Base-by-base conservation (phyloP, 2,888 invertebrate genomes). In the Omphaloscelis lunosa region DNA sequence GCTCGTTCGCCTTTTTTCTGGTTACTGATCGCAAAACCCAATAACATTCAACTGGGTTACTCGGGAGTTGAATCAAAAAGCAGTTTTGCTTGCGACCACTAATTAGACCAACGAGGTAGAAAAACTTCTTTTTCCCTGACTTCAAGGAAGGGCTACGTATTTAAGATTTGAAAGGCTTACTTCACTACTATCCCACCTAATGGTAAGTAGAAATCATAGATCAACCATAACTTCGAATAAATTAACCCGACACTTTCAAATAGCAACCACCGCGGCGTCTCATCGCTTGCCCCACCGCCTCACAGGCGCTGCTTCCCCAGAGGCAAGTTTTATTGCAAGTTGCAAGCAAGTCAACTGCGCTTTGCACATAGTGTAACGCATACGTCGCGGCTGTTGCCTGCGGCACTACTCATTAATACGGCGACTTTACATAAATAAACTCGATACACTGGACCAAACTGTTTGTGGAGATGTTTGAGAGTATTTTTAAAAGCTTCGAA, bases 281-380 rank as follows among this genome's bases (percentile, higher is more conserved):
- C 72, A 4, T 89, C 27, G 12, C 86, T 92, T 89, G 82, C 4
- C 15, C 89, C 91, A 77, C 61, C 45, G 29, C 65, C 41, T 39
- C 41, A 62, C 65, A 78, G 84, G 79, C 80, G 86, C 88, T 84
- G 77, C 80, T 86, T 89, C 90, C 89, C 88, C 66, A 77, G 90
- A 89, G 91, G 93, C 92, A 95, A 95, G 93, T 95, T 95, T 95
- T 95, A 95, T 95, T 94, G 95, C 94, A 93, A 93, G 90, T 92
- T 86, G 89, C 89, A 89, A 82, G 93, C 92, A 90, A 95, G 95
- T 94, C 93, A 93, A 93, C 93, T 92, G 92, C 91, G 89, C 91
- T 88, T 86, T 81, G 89, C 89, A 87, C 91, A 90, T 89, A 90
- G 83, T 89, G 91, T 90, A 90, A 92, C 92, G 91, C 92, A 91